Percentiles rank a stretch among this genome's conserved stretches.
Conservation (phyloP, 2,888 invertebrate species). For the Eledona agricola region DNA sequence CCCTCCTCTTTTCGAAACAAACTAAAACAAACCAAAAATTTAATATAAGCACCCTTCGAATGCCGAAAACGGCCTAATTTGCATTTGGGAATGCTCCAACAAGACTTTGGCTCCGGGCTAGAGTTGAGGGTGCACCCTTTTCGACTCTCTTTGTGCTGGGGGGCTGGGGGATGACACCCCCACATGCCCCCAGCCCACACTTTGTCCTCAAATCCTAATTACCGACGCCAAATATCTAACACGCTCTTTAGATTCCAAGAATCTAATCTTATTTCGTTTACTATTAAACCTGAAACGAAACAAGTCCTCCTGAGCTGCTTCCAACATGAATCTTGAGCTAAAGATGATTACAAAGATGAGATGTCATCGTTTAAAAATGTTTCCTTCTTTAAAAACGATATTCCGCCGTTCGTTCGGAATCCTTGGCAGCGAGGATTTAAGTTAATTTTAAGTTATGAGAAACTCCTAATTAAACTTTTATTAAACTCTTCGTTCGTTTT, state of each 20-base stretch:
- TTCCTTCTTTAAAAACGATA: no score
- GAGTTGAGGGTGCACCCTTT: conserved; percentile 26
- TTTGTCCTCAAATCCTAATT: conserved; percentile 57
- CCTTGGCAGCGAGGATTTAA: no score
- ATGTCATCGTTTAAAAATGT: no score
- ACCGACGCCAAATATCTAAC: conserved; percentile 49
- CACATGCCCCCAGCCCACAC: conserved; percentile 48
- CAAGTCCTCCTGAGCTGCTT: no score
- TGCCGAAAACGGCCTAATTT: conserved; percentile 48
- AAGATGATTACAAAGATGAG: no score
- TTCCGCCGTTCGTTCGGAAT: no score
- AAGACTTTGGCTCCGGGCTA: conserved; percentile 47
- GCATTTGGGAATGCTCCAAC: conserved; percentile 53
- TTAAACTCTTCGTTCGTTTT: conserved; percentile 57
- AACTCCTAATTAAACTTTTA: conserved; percentile 62
- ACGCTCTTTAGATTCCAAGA: conserved; percentile 50
- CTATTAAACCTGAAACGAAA: conserved; percentile 60
- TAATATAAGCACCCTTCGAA: conserved; percentile 50
- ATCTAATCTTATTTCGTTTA: conserved; percentile 48
- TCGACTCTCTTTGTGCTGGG: conserved; percentile 28
- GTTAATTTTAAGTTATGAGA: conserved; percentile 54
- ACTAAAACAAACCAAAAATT: conserved; percentile 45
- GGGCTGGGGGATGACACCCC: conserved; percentile 29
- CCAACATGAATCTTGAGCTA: no score
- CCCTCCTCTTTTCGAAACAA: conserved; percentile 5